phyloP scores from a whole-genome alignment of 2,888 invertebrate species.

The Osedax frankpressi region DNA sequence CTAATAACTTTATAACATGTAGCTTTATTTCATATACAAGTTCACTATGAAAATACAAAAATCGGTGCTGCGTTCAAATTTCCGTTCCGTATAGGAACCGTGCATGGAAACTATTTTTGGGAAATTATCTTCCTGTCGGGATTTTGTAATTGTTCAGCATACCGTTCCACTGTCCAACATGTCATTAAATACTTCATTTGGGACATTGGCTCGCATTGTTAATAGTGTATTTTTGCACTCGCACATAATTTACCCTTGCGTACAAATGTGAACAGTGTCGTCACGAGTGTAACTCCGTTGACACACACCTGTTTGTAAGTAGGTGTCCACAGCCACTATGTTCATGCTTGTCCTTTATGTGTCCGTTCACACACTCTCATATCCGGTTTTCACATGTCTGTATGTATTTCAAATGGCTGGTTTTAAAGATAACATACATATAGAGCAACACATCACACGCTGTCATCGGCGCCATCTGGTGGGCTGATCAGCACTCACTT shows the following conservation, averaged over 20 bases:
- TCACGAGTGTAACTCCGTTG: not conserved
- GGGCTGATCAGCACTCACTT: conserved; percentile 3
- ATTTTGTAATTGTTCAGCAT: not conserved
- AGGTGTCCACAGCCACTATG: not conserved
- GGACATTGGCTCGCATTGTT: not conserved
- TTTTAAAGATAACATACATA: not conserved
- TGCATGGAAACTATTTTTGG: not conserved
- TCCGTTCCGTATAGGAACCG: not conserved
- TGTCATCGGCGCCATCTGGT: not conserved
- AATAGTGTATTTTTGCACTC: not conserved
- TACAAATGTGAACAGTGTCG: not conserved
- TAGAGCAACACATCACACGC: not conserved
- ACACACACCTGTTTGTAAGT: not conserved
- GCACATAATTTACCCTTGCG: not conserved
- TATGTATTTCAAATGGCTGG: not conserved
- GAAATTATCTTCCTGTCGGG: not conserved
- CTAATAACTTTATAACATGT: too few relatives aligned
- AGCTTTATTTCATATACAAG: too few relatives aligned
- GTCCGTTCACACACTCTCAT: not conserved
- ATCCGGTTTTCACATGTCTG: not conserved
- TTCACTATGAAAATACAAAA: not conserved
- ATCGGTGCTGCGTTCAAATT: not conserved
- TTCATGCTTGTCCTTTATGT: not conserved
- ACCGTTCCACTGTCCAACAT: not conserved
- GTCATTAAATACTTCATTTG: not conserved